Evolutionary conservation across 2,888 invertebrate genomes (phyloP).

Genomic region (Xanthia togata): DNA sequence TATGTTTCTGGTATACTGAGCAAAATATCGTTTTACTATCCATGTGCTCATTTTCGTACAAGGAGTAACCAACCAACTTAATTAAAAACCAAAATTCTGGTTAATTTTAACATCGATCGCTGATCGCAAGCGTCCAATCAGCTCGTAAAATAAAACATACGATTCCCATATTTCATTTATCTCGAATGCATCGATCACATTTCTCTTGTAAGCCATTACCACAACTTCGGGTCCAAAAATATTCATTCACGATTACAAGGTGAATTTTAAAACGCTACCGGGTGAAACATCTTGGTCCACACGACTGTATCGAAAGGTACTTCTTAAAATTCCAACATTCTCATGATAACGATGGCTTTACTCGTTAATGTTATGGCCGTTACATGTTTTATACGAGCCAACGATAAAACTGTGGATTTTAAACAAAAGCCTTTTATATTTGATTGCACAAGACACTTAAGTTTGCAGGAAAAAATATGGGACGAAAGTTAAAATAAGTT

Average conservation of each 20-base stretch:
- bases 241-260: conserved; percentile 75
- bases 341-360: conserved; percentile 72
- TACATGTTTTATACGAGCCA: conserved; percentile 69
- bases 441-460: conserved; percentile 67
- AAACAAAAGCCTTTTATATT: conserved; percentile 70
- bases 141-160: conserved; percentile 65
- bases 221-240: conserved; percentile 71
- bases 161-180: conserved; percentile 66
- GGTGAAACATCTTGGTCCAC: conserved; percentile 66
- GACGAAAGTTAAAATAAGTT: conserved; percentile 60
- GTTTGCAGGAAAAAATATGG: conserved; percentile 56
- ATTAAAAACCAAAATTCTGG: conserved; percentile 56
- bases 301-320: conserved; percentile 67
- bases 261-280: conserved; percentile 78
- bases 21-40: conserved; percentile 21
- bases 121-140: conserved; percentile 47
- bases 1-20: conserved; percentile 15
- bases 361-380: conserved; percentile 71
- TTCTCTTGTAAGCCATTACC: conserved; percentile 74
- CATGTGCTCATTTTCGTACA: conserved; percentile 15
- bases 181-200: conserved; percentile 75
- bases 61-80: conserved; percentile 40
- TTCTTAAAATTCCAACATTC: conserved; percentile 75
- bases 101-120: conserved; percentile 54
- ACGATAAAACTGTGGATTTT: conserved; percentile 69